Conservation (phyloP, 1,140 invertebrate genomes). For the Phenacoccus solenopsis region DNA sequence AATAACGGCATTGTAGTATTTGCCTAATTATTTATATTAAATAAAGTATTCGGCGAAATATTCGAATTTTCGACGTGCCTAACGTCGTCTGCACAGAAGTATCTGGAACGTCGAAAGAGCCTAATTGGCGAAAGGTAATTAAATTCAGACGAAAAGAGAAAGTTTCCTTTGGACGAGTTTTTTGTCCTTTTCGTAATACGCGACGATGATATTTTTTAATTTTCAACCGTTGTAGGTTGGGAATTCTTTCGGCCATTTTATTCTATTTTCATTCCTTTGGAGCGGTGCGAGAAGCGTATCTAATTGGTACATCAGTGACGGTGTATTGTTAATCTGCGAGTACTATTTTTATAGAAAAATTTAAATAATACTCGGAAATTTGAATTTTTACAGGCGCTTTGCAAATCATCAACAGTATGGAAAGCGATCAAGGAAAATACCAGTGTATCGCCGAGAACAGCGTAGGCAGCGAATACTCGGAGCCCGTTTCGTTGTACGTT, state of each 20-base stretch:
- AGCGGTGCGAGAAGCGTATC: no score
- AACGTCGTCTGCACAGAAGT: no score
- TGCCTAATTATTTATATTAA: conserved; percentile 15
- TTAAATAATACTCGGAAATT: no score
- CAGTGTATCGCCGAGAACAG: conserved; percentile 86
- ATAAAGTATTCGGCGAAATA: not conserved
- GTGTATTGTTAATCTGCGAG: no score
- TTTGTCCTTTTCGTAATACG: no score
- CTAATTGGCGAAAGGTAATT: conserved; percentile 7
- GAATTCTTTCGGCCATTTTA: no score
- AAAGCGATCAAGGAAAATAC: conserved; percentile 82
- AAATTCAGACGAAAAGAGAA: not conserved
- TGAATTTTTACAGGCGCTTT: conserved; percentile 78
- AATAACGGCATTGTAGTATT: conserved; percentile 9
- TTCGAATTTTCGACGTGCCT: not conserved
- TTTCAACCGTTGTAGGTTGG: no score
- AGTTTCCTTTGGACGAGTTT: not conserved
- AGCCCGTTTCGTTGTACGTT: conserved; percentile 79
- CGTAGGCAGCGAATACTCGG: conserved; percentile 85
- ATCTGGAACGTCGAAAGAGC: not conserved
- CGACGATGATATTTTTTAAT: no score
- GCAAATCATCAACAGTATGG: conserved; percentile 78
- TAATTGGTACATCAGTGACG: no score
- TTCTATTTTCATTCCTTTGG: no score
- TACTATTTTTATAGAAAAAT: no score